phyloP scores from a whole-genome alignment of 2,797 vertebrate genomes.

The Coracias cyanogaster region DNA sequence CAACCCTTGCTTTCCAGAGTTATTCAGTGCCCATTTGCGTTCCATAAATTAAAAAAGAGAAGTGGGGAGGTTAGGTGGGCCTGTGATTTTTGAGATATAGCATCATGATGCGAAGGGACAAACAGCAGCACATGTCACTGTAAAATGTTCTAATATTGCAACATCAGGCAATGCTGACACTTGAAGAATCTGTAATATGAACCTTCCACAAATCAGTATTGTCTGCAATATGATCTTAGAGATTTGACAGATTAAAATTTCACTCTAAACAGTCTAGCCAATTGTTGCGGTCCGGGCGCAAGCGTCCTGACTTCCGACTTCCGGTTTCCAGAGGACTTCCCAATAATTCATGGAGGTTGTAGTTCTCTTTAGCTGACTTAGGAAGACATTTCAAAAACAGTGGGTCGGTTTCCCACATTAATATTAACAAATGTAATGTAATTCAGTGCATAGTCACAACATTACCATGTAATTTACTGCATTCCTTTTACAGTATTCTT shows the following conservation, averaged over 20 bases:
- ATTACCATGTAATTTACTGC: neutral
- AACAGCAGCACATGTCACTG: constrained; percentile 56
- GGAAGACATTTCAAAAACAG: too few relatives aligned
- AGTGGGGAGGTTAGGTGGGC: neutral
- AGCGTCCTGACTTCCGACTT: too few relatives aligned
- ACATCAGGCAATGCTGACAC: constrained; percentile 62
- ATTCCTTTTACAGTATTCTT: constrained; percentile 33
- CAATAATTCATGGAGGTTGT: too few relatives aligned
- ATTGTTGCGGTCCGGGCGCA: too few relatives aligned
- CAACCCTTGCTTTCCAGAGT: constrained; percentile 59
- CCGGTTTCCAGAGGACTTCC: too few relatives aligned
- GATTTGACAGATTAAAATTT: constrained; percentile 65
- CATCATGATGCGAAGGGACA: constrained; percentile 67
- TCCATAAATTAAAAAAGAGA: constrained; percentile 32
- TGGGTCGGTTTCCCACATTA: too few relatives aligned
- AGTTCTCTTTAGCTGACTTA: too few relatives aligned
- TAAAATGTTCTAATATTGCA: constrained; percentile 68
- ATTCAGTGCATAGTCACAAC: constrained; percentile 41
- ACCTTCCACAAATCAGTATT: neutral
- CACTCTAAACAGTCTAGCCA: constrained; percentile 31
- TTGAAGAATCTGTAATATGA: constrained; percentile 73
- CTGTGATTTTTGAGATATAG: constrained; percentile 70
- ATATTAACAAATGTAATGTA: constrained; percentile 40
- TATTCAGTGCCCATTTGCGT: constrained; percentile 58
- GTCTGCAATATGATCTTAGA: constrained; percentile 39